Conservation (phyloP, 1,140 invertebrate genomes). For the Meloidogyne exigua region DNA sequence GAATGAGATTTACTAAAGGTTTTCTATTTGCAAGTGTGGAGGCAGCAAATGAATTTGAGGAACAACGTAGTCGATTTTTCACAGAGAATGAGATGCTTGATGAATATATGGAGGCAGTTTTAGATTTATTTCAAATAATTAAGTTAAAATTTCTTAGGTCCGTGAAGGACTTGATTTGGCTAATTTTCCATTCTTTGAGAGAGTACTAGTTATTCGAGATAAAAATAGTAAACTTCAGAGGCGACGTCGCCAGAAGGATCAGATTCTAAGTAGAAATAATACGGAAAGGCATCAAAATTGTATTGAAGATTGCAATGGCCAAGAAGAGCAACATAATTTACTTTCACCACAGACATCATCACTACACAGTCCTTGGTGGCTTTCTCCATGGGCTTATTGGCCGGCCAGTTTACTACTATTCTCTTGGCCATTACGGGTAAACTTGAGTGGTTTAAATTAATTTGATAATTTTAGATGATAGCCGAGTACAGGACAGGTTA, state of each 20-base stretch:
- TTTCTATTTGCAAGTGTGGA: constrained; percentile 79
- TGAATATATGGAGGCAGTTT: constrained; percentile 81
- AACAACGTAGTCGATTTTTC: constrained; percentile 79
- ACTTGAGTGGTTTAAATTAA: not conserved
- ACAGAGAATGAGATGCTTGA: constrained; percentile 77
- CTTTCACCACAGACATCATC: constrained; percentile 68
- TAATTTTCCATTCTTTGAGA: constrained; percentile 72
- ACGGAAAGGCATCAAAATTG: not conserved
- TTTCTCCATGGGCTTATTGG: constrained; percentile 71
- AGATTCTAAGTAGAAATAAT: not conserved
- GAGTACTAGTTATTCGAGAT: constrained; percentile 73
- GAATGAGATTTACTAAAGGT: constrained; percentile 76
- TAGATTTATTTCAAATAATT: constrained; percentile 22
- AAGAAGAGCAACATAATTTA: not conserved
- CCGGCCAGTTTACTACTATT: constrained; percentile 75
- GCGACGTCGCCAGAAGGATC: not conserved
- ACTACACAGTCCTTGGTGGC: constrained; percentile 68
- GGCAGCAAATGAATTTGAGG: constrained; percentile 79
- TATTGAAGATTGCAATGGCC: not conserved
- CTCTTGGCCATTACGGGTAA: constrained; percentile 71
- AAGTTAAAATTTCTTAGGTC: constrained; percentile 44
- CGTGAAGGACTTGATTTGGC: constrained; percentile 77
- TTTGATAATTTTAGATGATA: constrained; percentile 71
- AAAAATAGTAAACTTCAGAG: constrained; percentile 65
- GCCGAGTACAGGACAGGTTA: constrained; percentile 82